These are phyloP conservation scores for Engraulis encrasicolus DNA, from an alignment of 2,113 vertebrate species.

Conservation along the genomic window DNA sequence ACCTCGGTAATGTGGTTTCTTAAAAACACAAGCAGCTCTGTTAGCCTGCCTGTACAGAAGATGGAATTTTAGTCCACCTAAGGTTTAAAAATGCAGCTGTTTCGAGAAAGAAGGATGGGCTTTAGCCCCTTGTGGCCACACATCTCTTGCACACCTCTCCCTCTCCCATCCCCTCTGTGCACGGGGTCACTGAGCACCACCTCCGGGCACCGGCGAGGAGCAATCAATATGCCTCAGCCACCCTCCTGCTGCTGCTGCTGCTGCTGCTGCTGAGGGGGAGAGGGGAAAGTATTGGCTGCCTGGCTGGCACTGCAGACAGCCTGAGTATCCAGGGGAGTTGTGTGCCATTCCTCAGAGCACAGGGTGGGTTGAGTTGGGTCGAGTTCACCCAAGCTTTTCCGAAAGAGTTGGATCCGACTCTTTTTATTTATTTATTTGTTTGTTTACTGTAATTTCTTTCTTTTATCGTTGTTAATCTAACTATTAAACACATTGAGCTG, in stretches of 20 bases:
- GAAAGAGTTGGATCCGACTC: no score
- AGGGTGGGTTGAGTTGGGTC: no score
- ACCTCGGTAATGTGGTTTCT: not conserved
- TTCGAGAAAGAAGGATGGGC: not conserved
- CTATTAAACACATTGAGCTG: no score
- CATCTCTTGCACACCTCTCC: not conserved
- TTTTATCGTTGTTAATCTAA: no score
- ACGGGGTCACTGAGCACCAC: constrained; percentile 2
- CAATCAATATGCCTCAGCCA: not conserved
- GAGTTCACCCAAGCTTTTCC: not conserved
- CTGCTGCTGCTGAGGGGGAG: no score
- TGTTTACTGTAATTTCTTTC: no score
- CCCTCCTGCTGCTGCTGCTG: constrained; percentile 1
- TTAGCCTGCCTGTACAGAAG: not conserved
- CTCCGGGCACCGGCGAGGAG: not conserved
- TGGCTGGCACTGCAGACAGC: not conserved
- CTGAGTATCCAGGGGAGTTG: constrained; percentile 14
- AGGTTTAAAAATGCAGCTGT: not conserved
- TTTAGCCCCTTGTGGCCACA: not conserved
- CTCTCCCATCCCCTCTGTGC: not conserved
- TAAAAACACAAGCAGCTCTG: not conserved
- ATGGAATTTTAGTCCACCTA: not conserved
- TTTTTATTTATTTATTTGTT: no score
- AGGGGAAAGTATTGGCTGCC: not conserved
- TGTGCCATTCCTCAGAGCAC: not conserved